A percentile compares a stretch with the other conserved stretches of the same genome.
phyloP scores from a whole-genome alignment of 1,140 invertebrate genomes.

The Schlechtendalia chinensis region DNA sequence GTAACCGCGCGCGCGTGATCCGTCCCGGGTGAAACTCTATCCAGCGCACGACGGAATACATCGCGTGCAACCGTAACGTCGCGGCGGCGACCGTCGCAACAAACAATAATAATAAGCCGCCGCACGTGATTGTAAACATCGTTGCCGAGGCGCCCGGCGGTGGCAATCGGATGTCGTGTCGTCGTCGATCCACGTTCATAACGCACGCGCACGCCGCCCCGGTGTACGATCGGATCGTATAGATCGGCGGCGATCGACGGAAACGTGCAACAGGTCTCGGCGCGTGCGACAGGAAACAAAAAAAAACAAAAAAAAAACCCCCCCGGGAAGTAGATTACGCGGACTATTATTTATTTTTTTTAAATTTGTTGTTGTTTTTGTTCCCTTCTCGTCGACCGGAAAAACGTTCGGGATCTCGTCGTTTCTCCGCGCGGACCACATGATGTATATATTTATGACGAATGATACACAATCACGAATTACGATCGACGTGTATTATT shows the following conservation, averaged over 20 bases:
- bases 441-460: too few relatives aligned
- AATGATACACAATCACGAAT: too few relatives aligned
- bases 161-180: slow-evolving; percentile 18
- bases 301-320: too few relatives aligned
- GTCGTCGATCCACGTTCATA: not conserved
- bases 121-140: not conserved
- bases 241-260: not conserved
- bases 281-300: not conserved
- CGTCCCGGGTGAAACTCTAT: slow-evolving; percentile 13
- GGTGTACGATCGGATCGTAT: too few relatives aligned
- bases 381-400: not conserved
- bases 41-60: not conserved
- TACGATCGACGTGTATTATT: too few relatives aligned
- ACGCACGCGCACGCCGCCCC: too few relatives aligned
- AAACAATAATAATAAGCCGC: not conserved
- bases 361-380: not conserved
- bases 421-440: not conserved
- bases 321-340: not conserved
- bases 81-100: too few relatives aligned
- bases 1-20: slow-evolving; percentile 4
- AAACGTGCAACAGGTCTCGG: slow-evolving; percentile 8
- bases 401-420: not conserved
- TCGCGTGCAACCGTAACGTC: not conserved
- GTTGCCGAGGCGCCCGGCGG: not conserved
- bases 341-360: not conserved